Evolutionary conservation across 2,888 invertebrate species (phyloP).

Genomic region (Drepana falcataria): DNA sequence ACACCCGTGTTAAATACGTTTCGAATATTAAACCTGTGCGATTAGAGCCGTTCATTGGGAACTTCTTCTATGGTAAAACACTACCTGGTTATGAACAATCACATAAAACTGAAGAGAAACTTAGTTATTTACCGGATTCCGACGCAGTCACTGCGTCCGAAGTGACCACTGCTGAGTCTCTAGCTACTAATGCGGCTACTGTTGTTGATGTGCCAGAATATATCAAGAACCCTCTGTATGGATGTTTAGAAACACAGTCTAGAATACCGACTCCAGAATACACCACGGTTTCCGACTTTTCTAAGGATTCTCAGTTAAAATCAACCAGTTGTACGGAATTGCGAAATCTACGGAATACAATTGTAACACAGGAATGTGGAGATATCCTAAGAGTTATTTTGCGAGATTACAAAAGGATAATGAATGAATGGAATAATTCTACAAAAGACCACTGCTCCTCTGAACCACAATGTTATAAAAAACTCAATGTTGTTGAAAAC

Average conservation of each 20-base stretch:
- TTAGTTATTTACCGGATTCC: slow-evolving; percentile 66
- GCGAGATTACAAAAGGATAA: slow-evolving; percentile 68
- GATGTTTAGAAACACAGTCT: slow-evolving; percentile 53
- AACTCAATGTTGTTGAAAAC: slow-evolving; percentile 36
- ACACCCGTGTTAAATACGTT: slow-evolving; percentile 55
- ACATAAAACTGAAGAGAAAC: slow-evolving; percentile 62
- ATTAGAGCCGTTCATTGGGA: slow-evolving; percentile 68
- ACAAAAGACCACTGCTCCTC: slow-evolving; percentile 60
- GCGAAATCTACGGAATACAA: slow-evolving; percentile 53
- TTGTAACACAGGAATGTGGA: slow-evolving; percentile 43
- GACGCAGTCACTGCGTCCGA: slow-evolving; percentile 64
- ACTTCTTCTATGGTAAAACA: slow-evolving; percentile 70
- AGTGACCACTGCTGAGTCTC: slow-evolving; percentile 53
- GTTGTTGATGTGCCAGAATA: slow-evolving; percentile 59
- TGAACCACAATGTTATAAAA: slow-evolving; percentile 41
- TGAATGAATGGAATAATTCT: slow-evolving; percentile 73
- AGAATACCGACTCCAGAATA: slow-evolving; percentile 48
- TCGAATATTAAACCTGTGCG: slow-evolving; percentile 59
- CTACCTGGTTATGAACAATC: slow-evolving; percentile 58
- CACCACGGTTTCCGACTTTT: slow-evolving; percentile 41
- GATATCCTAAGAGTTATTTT: slow-evolving; percentile 53
- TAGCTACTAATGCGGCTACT: slow-evolving; percentile 50
- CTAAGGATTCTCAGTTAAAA: slow-evolving; percentile 62
- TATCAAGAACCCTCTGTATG: slow-evolving; percentile 66
- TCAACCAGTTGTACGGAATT: slow-evolving; percentile 67